phyloP scores from a whole-genome alignment of 2,113 vertebrate genomes.

The Hoplias malabaricus region DNA sequence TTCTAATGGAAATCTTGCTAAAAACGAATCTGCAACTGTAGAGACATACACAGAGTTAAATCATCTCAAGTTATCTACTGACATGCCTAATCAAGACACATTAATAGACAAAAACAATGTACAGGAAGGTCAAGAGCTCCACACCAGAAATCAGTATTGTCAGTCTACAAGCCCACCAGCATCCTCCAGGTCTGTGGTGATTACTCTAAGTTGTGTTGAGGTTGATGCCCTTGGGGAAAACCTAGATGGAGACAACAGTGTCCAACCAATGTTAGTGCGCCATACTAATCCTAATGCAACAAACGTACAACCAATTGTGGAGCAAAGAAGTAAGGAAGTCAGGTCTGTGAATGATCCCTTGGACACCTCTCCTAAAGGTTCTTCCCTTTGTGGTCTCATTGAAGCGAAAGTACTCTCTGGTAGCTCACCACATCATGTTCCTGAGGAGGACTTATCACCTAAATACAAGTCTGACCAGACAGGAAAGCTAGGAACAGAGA shows the following conservation, averaged over 20 bases:
- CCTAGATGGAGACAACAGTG: background rate
- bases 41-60: background rate
- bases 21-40: background rate
- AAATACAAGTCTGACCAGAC: background rate
- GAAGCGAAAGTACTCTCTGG: background rate
- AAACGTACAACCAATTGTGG: background rate
- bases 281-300: background rate
- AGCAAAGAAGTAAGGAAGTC: slow-evolving; percentile 4
- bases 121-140: background rate
- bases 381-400: background rate
- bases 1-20: slow-evolving; percentile 13
- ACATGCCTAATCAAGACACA: background rate
- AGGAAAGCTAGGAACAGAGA: background rate
- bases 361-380: background rate
- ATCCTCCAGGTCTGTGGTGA: slow-evolving; percentile 19
- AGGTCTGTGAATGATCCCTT: background rate
- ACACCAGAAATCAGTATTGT: background rate
- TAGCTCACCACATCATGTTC: background rate
- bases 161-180: slow-evolving; percentile 9
- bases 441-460: background rate
- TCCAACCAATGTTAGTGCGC: background rate
- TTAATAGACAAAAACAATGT: background rate
- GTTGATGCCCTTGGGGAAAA: slow-evolving; percentile 9
- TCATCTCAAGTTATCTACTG: background rate
- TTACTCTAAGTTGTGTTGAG: slow-evolving; percentile 28